Evolutionary conservation across 2,113 vertebrate species (phyloP).

Genomic region (Pantherophis guttatus): DNA sequence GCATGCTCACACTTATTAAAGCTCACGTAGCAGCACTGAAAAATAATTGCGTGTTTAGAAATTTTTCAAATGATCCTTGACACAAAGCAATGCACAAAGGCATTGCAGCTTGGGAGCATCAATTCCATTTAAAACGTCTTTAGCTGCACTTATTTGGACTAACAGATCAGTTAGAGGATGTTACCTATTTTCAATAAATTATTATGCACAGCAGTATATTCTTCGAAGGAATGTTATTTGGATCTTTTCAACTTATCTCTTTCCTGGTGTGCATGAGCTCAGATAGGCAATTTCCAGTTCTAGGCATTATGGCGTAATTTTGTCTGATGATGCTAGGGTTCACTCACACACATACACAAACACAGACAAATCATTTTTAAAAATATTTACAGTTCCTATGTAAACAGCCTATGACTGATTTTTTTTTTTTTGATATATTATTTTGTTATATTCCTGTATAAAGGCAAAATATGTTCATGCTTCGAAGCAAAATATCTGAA

Average conservation of each 20-base stretch:
- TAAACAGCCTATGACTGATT: background rate
- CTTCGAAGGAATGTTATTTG: background rate
- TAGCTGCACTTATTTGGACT: background rate
- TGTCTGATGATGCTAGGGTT: background rate
- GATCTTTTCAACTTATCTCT: too few relatives aligned
- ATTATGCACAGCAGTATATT: background rate
- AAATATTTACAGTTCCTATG: background rate
- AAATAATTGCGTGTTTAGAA: slow-evolving; percentile 5
- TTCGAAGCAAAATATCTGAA: background rate
- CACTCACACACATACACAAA: background rate
- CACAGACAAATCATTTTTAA: background rate
- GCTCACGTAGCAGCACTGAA: slow-evolving; percentile 47
- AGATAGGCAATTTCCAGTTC: background rate
- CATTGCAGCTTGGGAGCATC: background rate
- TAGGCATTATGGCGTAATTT: background rate
- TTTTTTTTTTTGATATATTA: background rate
- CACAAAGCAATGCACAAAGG: background rate
- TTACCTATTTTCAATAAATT: background rate
- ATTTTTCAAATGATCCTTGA: slow-evolving; percentile 14
- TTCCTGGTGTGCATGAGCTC: background rate
- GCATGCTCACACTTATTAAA: slow-evolving; percentile 52
- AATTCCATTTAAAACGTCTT: background rate
- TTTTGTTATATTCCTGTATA: background rate
- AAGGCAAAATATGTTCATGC: background rate
- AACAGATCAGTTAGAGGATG: background rate